Evolutionary conservation across 2,113 vertebrate species (phyloP).

Genomic region (Ornithorhynchus anatinus): DNA sequence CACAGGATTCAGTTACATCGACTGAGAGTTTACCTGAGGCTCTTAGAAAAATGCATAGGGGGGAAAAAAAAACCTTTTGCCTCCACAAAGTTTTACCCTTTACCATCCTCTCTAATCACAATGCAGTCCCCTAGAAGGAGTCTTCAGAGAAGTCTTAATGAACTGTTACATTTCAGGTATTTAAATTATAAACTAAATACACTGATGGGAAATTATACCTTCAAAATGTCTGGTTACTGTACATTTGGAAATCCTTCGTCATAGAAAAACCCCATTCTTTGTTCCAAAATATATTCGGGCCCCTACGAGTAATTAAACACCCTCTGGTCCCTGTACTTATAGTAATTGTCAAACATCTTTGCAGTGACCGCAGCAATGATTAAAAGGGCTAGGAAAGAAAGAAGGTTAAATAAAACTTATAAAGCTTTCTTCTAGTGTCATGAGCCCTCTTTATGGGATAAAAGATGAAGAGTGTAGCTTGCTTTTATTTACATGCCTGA

Average conservation of each 20-base stretch:
- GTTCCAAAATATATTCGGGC: background rate
- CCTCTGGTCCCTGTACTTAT: background rate
- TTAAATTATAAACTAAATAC: background rate
- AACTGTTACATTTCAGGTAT: background rate
- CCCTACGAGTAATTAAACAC: background rate
- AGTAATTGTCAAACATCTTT: background rate
- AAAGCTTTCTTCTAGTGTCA: background rate
- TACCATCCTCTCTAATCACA: background rate
- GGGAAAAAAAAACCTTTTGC: background rate
- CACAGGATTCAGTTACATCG: too few species aligned
- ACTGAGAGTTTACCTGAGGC: too few species aligned
- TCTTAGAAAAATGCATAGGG: too few species aligned
- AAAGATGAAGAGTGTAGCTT: background rate
- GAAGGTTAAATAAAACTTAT: background rate
- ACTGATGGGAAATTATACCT: background rate
- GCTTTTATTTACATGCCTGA: background rate
- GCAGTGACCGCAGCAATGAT: background rate
- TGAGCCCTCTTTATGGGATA: background rate
- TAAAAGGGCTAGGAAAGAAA: background rate
- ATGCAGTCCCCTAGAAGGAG: background rate
- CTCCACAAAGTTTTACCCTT: background rate
- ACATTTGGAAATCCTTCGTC: background rate
- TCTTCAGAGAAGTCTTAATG: background rate
- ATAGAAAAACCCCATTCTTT: background rate
- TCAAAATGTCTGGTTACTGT: background rate